These are phyloP conservation scores for Terebella lapidaria DNA, from an alignment of 2,888 invertebrate species.

Conservation along the genomic window DNA sequence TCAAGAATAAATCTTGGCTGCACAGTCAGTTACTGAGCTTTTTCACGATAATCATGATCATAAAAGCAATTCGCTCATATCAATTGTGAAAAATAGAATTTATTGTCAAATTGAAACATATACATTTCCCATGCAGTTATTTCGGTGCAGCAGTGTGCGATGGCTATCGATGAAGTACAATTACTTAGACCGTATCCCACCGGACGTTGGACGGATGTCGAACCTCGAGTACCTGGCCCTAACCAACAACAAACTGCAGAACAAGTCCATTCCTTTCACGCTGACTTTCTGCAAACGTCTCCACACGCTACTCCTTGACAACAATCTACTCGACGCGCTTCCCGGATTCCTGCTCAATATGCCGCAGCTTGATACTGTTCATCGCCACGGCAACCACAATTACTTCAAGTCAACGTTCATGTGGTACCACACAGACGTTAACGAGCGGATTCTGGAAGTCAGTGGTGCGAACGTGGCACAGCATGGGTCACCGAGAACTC, in stretches of 20 bases:
- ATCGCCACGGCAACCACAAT: constrained; percentile 57
- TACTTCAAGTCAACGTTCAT: constrained; percentile 57
- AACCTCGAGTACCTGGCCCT: constrained; percentile 52
- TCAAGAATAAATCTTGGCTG: too few relatives aligned
- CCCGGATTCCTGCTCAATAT: constrained; percentile 55
- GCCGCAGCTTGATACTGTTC: constrained; percentile 53
- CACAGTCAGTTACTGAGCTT: too few relatives aligned
- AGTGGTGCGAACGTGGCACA: constrained; percentile 8
- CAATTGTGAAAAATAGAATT: too few relatives aligned
- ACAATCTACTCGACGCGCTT: constrained; percentile 55
- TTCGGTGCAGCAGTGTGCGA: constrained; percentile 51
- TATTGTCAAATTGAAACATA: too few relatives aligned
- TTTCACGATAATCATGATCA: too few relatives aligned
- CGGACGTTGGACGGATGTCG: constrained; percentile 54
- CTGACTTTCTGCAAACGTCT: constrained; percentile 53
- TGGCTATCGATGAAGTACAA: constrained; percentile 55
- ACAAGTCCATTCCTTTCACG: constrained; percentile 54
- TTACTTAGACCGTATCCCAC: constrained; percentile 51
- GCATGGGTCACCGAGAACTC: constrained; percentile 28
- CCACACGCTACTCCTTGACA: constrained; percentile 52
- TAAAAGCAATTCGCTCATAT: too few relatives aligned
- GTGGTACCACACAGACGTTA: constrained; percentile 57
- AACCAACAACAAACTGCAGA: constrained; percentile 55
- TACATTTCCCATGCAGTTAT: too few relatives aligned
- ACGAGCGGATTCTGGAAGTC: constrained; percentile 49